Evolutionary conservation across 2,888 invertebrate genomes (phyloP).

Genomic region (Rhodophaea formosa): DNA sequence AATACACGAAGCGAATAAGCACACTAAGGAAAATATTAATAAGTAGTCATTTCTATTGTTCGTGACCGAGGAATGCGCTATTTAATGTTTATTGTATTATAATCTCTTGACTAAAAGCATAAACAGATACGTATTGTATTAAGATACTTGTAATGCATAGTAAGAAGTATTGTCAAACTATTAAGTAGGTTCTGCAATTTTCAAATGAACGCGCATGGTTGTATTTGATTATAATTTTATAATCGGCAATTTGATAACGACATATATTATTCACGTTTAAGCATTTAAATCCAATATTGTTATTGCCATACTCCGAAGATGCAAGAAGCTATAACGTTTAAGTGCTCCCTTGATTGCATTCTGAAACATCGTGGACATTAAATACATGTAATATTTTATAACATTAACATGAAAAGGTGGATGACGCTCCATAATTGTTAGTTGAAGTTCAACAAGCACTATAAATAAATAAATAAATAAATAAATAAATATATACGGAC

Average conservation of each 20-base stretch:
- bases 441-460: too few species aligned
- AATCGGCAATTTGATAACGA: slow-evolving; percentile 13
- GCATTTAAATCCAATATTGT: slow-evolving; percentile 10
- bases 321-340: slow-evolving; percentile 7
- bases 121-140: too few species aligned
- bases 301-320: not conserved
- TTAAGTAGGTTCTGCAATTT: not conserved
- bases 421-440: too few species aligned
- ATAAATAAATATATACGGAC: too few species aligned
- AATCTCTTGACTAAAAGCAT: slow-evolving; percentile 28
- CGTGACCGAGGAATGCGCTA: slow-evolving; percentile 39
- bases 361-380: slow-evolving; percentile 3
- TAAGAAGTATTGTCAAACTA: too few species aligned
- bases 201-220: not conserved
- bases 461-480: too few species aligned
- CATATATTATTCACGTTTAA: not conserved
- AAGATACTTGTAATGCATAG: too few species aligned
- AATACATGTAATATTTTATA: slow-evolving; percentile 32
- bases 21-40: slow-evolving; percentile 54
- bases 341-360: slow-evolving; percentile 12
- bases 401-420: too few species aligned
- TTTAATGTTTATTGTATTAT: slow-evolving; percentile 46
- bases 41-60: slow-evolving; percentile 52
- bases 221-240: not conserved
- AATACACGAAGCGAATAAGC: slow-evolving; percentile 62